Conservation (phyloP, 2,888 invertebrate genomes). For the Liopterus haemorrhoidalis region DNA sequence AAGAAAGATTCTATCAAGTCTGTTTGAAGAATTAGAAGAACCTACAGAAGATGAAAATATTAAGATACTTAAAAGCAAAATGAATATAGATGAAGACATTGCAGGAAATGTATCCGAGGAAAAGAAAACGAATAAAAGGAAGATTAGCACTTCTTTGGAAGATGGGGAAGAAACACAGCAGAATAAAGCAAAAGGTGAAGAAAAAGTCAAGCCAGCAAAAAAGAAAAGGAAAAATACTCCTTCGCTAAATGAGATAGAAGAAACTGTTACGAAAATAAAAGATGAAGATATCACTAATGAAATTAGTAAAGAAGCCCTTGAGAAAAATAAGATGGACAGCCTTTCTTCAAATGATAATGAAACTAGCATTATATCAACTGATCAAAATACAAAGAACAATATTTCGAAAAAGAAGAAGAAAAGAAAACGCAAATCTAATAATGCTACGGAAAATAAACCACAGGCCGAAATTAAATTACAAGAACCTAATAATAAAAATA, state of each 20-base stretch:
- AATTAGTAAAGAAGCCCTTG: conserved; percentile 31
- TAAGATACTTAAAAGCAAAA: conserved; percentile 19
- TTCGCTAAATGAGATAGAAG: neutral
- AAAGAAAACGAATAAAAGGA: conserved; percentile 24
- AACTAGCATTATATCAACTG: conserved; percentile 19
- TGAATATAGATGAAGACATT: conserved; percentile 16
- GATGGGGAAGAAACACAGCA: conserved; percentile 30
- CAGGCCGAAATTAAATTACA: conserved; percentile 7
- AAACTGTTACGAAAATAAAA: conserved; percentile 10
- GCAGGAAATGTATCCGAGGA: conserved; percentile 6
- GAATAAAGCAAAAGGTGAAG: conserved; percentile 22
- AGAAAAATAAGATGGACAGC: too few species aligned
- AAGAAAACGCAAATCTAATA: conserved; percentile 22
- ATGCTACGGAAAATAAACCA: conserved; percentile 4
- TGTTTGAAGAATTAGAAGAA: conserved; percentile 52
- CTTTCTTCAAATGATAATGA: too few species aligned
- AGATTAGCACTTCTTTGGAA: conserved; percentile 13
- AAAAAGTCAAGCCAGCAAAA: conserved; percentile 22
- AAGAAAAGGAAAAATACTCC: conserved; percentile 16
- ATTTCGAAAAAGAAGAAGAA: conserved; percentile 21
- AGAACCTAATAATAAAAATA: conserved; percentile 9
- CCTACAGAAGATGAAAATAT: conserved; percentile 27
- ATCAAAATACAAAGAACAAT: conserved; percentile 24
- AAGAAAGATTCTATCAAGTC: conserved; percentile 69
- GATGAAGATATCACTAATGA: conserved; percentile 27